Evolutionary conservation across 2,888 invertebrate genomes (phyloP).

Genomic region (Rhogogaster chlorosoma): DNA sequence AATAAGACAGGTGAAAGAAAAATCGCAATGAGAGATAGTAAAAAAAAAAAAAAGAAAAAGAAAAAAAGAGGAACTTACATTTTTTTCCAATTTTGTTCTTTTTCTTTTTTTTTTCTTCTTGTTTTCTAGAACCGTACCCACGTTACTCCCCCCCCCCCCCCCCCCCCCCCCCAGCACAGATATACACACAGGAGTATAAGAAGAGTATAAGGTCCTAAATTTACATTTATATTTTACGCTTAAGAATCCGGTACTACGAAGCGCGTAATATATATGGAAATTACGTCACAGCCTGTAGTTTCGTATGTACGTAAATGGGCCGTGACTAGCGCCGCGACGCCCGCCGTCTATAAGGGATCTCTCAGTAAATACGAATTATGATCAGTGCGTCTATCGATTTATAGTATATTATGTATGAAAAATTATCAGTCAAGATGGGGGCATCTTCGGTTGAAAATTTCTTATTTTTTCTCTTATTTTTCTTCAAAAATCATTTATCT

Average conservation of each 20-base stretch:
- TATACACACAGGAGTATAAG: neutral
- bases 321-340: constrained; percentile 58
- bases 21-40: too few species aligned
- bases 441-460: too few species aligned
- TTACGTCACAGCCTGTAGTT: constrained; percentile 48
- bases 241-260: constrained; percentile 40
- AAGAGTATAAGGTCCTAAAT: neutral
- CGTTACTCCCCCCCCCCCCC: neutral
- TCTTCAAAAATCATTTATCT: neutral
- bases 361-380: neutral
- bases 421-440: neutral
- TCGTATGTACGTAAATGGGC: constrained; percentile 59
- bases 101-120: neutral
- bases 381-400: neutral
- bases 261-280: constrained; percentile 49
- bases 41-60: neutral
- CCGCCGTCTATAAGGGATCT: constrained; percentile 7
- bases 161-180: too few species aligned
- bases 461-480: neutral
- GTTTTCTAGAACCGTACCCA: neutral
- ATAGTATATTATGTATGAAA: constrained; percentile 2
- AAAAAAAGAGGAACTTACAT: neutral
- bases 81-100: neutral
- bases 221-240: constrained; percentile 45
- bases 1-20: neutral